Evolutionary conservation across 2,797 vertebrate genomes (phyloP), one percentile per base, ranked within the genome.

Genomic region (Acanthis flammea): DNA sequence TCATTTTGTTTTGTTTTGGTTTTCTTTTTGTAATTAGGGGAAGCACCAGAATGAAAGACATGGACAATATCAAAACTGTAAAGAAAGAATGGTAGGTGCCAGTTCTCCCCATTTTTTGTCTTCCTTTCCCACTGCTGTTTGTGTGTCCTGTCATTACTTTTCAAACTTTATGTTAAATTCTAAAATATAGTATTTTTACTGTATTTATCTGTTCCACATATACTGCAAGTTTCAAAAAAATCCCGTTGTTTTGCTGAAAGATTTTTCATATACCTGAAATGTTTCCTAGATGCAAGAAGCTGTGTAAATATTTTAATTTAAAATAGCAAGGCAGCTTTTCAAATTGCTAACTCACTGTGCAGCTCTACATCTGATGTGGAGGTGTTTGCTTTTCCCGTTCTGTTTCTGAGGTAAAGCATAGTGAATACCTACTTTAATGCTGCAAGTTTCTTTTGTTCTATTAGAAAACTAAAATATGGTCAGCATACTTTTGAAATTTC

Each of bases 11-110:
- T 47, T 71, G 50, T 65, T 88, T 89, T 96, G 81, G 6, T 76
- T 37, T 63, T 78, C 48, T 96, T 97, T 94, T 70, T 71, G 71
- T 92, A 65, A 98, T 98, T 98, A 99, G 98, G 97, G n/a, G 94
- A 97, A 97, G 72, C 94, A 86, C 94, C 96, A 97, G 96, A 97
- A 99, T 99, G 99, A 99, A 98, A 98, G 98, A 98, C 96, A 98
- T 98, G 97, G 98, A 99, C 96, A 97, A 97, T 85, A 97, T 97
- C 95, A 98, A 98, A 91, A 98, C 83, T 42, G 95, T 97, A 85
- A 98, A 98, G 95, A 97, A 96, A 94, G 97, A 97, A 94, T 98
- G 98, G 98, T 98, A 97, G 97, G 98, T 98, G 45, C 39, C 50
- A 27, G 12, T 90, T 75, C 12, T 39, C 10, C 22, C 19, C 1